These are phyloP conservation scores for Ispidina lecontei DNA, from an alignment of 2,797 vertebrate species.

Conservation along the genomic window DNA sequence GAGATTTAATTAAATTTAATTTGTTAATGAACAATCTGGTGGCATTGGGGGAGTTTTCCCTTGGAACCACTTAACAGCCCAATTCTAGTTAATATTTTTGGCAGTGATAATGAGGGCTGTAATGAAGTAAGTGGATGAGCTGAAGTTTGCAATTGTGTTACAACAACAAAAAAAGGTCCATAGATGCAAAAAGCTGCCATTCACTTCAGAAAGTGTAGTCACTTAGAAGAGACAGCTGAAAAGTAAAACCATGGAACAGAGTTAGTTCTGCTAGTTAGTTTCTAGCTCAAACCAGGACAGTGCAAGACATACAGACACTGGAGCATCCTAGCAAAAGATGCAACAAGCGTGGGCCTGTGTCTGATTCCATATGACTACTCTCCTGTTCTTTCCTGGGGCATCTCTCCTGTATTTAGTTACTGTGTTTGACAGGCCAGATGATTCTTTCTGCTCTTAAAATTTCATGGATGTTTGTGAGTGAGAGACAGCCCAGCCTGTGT, in stretches of 20 bases:
- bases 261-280: neutral
- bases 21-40: neutral
- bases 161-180: neutral
- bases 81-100: neutral
- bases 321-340: neutral
- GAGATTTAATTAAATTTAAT: too few species aligned
- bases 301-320: neutral
- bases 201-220: neutral
- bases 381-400: constrained; percentile 16
- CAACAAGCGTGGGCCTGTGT: neutral
- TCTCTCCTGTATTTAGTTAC: neutral
- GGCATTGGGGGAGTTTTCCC: neutral
- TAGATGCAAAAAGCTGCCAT: neutral
- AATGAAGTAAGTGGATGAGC: neutral
- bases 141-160: neutral
- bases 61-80: neutral
- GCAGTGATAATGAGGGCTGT: neutral
- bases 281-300: neutral
- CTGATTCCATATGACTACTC: neutral
- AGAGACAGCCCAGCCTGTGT: neutral
- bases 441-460: constrained; percentile 31
- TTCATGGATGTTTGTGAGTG: neutral
- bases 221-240: neutral
- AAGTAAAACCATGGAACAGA: neutral
- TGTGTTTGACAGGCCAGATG: neutral